Base-by-base conservation (phyloP, 1,140 invertebrate genomes). In the Copidosoma floridanum region DNA sequence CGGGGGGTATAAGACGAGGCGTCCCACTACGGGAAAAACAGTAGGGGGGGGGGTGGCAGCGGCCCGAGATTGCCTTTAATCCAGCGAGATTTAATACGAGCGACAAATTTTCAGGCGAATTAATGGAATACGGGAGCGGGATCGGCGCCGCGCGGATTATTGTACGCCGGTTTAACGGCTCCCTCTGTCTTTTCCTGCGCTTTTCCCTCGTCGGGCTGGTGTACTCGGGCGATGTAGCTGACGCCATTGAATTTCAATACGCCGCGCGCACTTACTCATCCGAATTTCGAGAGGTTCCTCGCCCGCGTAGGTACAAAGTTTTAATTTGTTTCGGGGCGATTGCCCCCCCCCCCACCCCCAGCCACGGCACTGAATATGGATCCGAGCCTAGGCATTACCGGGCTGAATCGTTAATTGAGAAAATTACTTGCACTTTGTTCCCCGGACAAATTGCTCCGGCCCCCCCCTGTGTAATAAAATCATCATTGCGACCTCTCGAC, bases 31-130 rank as follows among this genome's bases (percentile, higher is more conserved):
- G n/a, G n/a, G n/a, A n/a, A n/a, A n/a, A n/a, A n/a, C n/a, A 59
- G 62, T 43, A 58, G n/a, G 37, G 11, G 18, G 18, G 18, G 7
- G 58, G 61, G 50, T 55, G 56, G 63, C 41, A 56, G 61, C 64
- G 54, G 57, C n/a, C n/a, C 64, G 63, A 75, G 69, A 73, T 74
- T 77, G 75, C 70, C 75, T 76, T 76, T 77, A 77, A 77, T 77
- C 75, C 73, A 65, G 57, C 61, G 64, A 77, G 75, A 77, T 77
- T 77, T 76, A 77, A 77, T 77, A 76, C 75, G 66, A 75, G 72
- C 73, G 74, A 76, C 74, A 76, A 76, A 76, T 75, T 77, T 77
- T 77, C 68, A 69, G 67, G 70, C 69, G 73, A 77, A 77, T 76
- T 77, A 77, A 77, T 76, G 72, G 74, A 76, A 75, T 70, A 75